These are phyloP conservation scores for Amblyopsis hoosieri DNA, from an alignment of 2,797 vertebrate genomes.

Conservation along the genomic window DNA sequence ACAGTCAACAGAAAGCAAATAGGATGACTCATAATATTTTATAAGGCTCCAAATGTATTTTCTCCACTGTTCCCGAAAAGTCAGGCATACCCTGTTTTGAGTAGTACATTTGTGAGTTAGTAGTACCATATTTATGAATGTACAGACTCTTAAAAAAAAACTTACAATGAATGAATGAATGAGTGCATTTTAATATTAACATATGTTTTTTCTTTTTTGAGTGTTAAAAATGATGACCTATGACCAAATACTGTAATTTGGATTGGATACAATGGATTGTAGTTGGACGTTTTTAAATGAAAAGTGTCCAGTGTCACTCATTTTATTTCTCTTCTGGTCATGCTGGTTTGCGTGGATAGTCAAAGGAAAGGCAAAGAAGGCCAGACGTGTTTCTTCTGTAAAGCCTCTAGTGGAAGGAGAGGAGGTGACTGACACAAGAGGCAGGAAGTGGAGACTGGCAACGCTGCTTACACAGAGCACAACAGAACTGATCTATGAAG, in stretches of 20 bases:
- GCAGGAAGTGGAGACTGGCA: conserved; percentile 79
- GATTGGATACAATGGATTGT: too few relatives aligned
- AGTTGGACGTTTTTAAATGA: too few relatives aligned
- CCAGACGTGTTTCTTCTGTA: conserved; percentile 47
- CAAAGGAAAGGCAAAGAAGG: conserved; percentile 66
- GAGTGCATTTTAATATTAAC: too few relatives aligned
- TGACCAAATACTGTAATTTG: neutral
- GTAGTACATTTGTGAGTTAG: too few relatives aligned
- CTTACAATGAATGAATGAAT: too few relatives aligned
- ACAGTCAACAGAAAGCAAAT: neutral
- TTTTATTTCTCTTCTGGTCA: neutral
- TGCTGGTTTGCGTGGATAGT: conserved; percentile 18
- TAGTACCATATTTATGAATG: too few relatives aligned
- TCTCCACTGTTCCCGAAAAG: neutral
- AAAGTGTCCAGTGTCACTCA: neutral
- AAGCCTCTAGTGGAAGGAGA: conserved; percentile 70
- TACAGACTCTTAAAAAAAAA: too few relatives aligned
- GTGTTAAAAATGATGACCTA: too few relatives aligned
- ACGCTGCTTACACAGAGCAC: conserved; percentile 70
- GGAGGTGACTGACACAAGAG: conserved; percentile 79
- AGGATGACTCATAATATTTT: neutral
- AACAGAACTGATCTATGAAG: conserved; percentile 84
- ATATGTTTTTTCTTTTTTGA: too few relatives aligned
- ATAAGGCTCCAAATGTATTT: neutral
- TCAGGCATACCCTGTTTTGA: too few relatives aligned